Percentiles rank a stretch among this genome's conserved stretches.
Conservation (phyloP, 2,888 invertebrate genomes). For the Latheticus oryzae region DNA sequence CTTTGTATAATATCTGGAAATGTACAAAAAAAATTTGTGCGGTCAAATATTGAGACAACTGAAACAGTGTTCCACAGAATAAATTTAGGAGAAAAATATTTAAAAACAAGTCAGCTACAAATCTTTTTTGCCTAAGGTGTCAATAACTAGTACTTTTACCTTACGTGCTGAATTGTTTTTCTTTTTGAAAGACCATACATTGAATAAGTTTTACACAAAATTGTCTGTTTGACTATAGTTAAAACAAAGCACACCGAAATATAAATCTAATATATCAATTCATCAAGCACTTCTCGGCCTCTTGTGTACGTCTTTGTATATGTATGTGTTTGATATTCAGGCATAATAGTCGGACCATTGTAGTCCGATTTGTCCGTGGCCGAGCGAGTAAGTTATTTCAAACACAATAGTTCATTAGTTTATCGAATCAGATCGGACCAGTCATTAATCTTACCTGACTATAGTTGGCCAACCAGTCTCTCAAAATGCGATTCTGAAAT, state of each 20-base stretch:
- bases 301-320: conserved; percentile 15
- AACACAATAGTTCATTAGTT: conserved; percentile 67
- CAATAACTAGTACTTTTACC: too few relatives aligned
- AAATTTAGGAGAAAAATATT: too few relatives aligned
- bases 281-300: conserved; percentile 6
- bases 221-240: too few relatives aligned
- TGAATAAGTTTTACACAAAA: too few relatives aligned
- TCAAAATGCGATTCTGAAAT: conserved; percentile 12
- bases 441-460: conserved; percentile 63
- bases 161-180: too few relatives aligned
- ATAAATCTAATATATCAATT: conserved; percentile 13
- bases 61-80: too few relatives aligned
- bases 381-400: conserved; percentile 63
- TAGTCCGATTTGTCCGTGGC: conserved; percentile 61
- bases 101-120: too few relatives aligned
- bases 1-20: too few relatives aligned
- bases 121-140: too few relatives aligned
- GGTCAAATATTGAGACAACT: too few relatives aligned
- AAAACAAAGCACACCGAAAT: conserved; percentile 2
- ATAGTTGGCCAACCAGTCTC: conserved; percentile 41
- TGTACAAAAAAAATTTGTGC: too few relatives aligned
- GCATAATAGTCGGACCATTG: conserved; percentile 59
- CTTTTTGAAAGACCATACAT: too few relatives aligned
- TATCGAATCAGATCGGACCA: conserved; percentile 66
- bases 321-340: conserved; percentile 53